Evolutionary conservation across 2,888 invertebrate genomes (phyloP).

Genomic region (Ariolimax columbianus): DNA sequence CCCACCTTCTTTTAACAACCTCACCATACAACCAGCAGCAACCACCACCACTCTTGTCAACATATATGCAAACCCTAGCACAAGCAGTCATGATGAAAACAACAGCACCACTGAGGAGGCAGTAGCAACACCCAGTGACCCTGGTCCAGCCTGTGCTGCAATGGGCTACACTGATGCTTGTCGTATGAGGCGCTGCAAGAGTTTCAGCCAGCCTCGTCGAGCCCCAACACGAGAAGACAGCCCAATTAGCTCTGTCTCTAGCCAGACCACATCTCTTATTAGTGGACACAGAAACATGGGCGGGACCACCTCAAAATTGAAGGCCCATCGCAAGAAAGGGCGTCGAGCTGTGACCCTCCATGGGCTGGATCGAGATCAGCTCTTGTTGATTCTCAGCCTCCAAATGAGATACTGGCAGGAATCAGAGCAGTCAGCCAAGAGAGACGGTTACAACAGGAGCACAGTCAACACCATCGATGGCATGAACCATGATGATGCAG

Average conservation of each 20-base stretch:
- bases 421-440: constrained; percentile 53
- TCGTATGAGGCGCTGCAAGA: constrained; percentile 55
- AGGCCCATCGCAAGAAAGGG: constrained; percentile 65
- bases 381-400: constrained; percentile 68
- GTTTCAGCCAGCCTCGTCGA: constrained; percentile 54
- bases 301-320: constrained; percentile 57
- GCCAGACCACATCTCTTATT: constrained; percentile 36
- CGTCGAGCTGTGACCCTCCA: constrained; percentile 70
- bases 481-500: constrained; percentile 12
- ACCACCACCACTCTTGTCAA: constrained; percentile 20
- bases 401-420: constrained; percentile 72
- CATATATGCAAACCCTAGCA: constrained; percentile 44
- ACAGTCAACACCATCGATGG: not conserved
- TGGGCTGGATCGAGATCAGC: constrained; percentile 69
- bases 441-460: not conserved
- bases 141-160: constrained; percentile 45
- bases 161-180: constrained; percentile 52
- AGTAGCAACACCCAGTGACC: constrained; percentile 17
- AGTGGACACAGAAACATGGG: constrained; percentile 13
- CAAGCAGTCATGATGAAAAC: constrained; percentile 34
- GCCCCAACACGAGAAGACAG: constrained; percentile 37
- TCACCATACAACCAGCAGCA: not conserved
- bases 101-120: constrained; percentile 30
- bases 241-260: constrained; percentile 43
- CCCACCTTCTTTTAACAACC: constrained; percentile 4